phyloP scores from a whole-genome alignment of 2,888 invertebrate genomes.

The Sarcophaga subvicina region DNA sequence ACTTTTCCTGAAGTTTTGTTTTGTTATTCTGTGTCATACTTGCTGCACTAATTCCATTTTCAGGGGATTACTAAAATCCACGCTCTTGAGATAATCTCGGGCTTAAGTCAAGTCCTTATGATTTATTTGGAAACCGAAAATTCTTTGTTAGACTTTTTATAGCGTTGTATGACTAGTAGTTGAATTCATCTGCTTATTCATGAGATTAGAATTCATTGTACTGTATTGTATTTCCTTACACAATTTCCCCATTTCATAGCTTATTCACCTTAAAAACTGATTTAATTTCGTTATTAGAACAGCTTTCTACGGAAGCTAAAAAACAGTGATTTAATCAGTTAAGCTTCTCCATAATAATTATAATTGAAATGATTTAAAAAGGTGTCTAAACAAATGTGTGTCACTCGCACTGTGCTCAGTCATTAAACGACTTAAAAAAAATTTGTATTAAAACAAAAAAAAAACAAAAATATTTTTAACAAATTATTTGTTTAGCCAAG shows the following conservation, averaged over 20 bases:
- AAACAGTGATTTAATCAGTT: not conserved
- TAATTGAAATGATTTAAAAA: slow-evolving; percentile 10
- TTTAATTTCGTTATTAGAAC: slow-evolving; percentile 23
- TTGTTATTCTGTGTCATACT: too few species aligned
- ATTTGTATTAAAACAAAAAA: too few species aligned
- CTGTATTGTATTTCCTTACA: not conserved
- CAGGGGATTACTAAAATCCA: too few species aligned
- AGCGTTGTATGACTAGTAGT: too few species aligned
- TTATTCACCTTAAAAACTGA: slow-evolving; percentile 1
- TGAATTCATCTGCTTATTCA: too few species aligned
- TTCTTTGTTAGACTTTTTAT: too few species aligned
- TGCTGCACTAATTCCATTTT: too few species aligned
- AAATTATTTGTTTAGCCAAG: slow-evolving; percentile 46
- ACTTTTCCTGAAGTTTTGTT: too few species aligned
- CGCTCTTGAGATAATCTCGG: too few species aligned
- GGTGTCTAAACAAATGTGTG: slow-evolving; percentile 12
- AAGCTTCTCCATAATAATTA: not conserved
- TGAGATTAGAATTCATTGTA: too few species aligned
- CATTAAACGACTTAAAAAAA: slow-evolving; percentile 1
- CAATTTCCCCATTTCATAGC: slow-evolving; percentile 5
- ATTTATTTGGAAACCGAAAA: too few species aligned
- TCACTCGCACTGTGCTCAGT: not conserved
- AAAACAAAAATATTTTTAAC: not conserved
- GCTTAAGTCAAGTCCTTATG: too few species aligned
- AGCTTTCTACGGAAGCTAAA: slow-evolving; percentile 33